Evolutionary conservation across 1,140 invertebrate genomes (phyloP), one percentile per base, ranked within the genome.

Genomic region (Zaprionus davidi): DNA sequence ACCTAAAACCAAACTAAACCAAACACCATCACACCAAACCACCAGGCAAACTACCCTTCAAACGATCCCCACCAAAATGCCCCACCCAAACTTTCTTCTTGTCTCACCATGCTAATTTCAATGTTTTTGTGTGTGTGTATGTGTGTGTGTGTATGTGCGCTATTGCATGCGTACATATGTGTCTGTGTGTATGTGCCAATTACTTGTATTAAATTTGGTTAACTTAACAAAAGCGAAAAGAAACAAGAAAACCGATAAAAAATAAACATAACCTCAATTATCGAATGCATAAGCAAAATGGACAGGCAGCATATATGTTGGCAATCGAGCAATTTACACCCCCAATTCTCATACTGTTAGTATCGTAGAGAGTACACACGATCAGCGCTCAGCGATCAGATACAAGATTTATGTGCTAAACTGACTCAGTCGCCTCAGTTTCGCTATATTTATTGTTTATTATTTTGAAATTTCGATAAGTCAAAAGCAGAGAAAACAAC

Each of bases 261-360:
- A 62, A 55, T 6, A 46, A 57, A 57, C 49, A 74, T 75, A 49
- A 72, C 79, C 59, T 46, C 20, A 76, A 87, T 66, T 82, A 81
- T 46, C 41, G 41, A 46, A 46, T 17, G 7, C 75, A 36, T 66
- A 83, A 57, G 44, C 67, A 11, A 68, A 76, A 76, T 71, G 79
- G 79, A 90, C 85, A 91, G 91, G 90, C 91, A 92, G 91, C 91
- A 92, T 92, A 92, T 92, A 92, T 92, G 91, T 91, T 92, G 91
- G 91, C 91, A 92, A 92, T 92, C 91, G 91, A 92, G 91, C 91
- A 92, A 91, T 87, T 92, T 82, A 78, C 84, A 74, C 58, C 63
- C 73, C 68, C 31, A 63, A 57, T 70, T 53, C 53, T 68, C n/a
- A 53, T 72, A 62, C 26, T 24, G 36, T 46, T 71, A 73, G 60